Conservation (phyloP, 2,888 invertebrate species). For the Fabriciana adippe region DNA sequence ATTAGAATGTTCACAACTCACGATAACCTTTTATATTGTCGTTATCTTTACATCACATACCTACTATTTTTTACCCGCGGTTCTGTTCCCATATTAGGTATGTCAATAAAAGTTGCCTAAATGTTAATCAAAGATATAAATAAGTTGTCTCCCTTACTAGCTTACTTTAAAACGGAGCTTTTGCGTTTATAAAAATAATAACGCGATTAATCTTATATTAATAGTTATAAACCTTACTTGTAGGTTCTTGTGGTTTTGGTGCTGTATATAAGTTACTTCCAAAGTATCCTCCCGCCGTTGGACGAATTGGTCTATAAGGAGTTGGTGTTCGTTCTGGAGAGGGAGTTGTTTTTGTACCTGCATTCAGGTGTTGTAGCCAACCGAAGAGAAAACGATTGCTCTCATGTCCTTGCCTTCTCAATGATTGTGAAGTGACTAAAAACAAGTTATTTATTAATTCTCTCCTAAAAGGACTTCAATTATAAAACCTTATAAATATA, state of each 20-base stretch:
- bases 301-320: conserved; percentile 45
- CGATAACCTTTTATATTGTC: background rate
- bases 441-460: background rate
- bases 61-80: background rate
- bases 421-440: conserved; percentile 52
- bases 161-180: too few species aligned
- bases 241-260: conserved; percentile 56
- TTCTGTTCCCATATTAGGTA: background rate
- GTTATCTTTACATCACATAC: background rate
- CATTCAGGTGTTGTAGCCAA: conserved; percentile 10
- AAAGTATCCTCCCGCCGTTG: conserved; percentile 65
- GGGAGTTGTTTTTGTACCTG: background rate
- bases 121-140: too few species aligned
- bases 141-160: too few species aligned
- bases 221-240: conserved; percentile 51
- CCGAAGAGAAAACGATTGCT: conserved; percentile 33
- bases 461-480: background rate
- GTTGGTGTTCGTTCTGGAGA: conserved; percentile 26
- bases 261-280: conserved; percentile 61
- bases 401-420: conserved; percentile 43
- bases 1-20: conserved; percentile 1
- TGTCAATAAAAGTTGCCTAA: background rate
- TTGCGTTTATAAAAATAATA: too few species aligned
- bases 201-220: too few species aligned
- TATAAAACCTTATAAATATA: background rate